Percentiles rank a stretch among this genome's conserved stretches.
Conservation (phyloP, 2,888 invertebrate species). For the Megastigmus dorsalis region DNA sequence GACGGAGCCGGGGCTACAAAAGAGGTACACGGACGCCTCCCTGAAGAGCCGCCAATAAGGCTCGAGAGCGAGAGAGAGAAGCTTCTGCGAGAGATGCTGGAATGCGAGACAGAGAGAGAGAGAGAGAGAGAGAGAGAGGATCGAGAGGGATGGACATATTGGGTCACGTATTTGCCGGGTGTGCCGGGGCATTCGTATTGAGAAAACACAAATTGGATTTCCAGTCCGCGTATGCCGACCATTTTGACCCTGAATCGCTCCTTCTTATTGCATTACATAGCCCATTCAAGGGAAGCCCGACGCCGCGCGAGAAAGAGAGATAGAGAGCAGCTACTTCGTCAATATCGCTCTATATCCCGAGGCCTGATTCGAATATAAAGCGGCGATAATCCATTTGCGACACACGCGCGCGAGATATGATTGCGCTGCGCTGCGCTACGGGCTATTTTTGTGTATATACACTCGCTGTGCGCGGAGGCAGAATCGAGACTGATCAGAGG, state of each 20-base stretch:
- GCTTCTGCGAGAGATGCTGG: constrained; percentile 52
- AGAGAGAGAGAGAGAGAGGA: constrained; percentile 36
- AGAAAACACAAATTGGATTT: constrained; percentile 66
- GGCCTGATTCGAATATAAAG: constrained; percentile 39
- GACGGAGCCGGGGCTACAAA: too few species aligned
- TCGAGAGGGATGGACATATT: constrained; percentile 55
- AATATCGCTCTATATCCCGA: constrained; percentile 19
- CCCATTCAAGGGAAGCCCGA: too few species aligned
- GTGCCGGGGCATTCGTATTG: constrained; percentile 49
- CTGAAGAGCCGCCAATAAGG: constrained; percentile 54
- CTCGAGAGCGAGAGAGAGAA: constrained; percentile 40
- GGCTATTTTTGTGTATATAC: constrained; percentile 40
- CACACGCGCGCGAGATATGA: constrained; percentile 20
- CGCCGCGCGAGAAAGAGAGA: too few species aligned
- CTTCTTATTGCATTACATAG: constrained; percentile 58
- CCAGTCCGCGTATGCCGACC: constrained; percentile 52
- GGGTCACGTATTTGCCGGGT: constrained; percentile 63
- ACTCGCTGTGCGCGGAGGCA: too few species aligned
- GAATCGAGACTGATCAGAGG: too few species aligned
- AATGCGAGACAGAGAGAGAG: constrained; percentile 40
- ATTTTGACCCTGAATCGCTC: constrained; percentile 55
- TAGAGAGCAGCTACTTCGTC: constrained; percentile 41
- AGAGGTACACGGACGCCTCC: too few species aligned
- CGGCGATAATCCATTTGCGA: constrained; percentile 14
- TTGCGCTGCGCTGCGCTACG: too few species aligned